These are phyloP conservation scores for Caenorhabditis sinica DNA, from an alignment of 2,888 invertebrate genomes.

Conservation along the genomic window DNA sequence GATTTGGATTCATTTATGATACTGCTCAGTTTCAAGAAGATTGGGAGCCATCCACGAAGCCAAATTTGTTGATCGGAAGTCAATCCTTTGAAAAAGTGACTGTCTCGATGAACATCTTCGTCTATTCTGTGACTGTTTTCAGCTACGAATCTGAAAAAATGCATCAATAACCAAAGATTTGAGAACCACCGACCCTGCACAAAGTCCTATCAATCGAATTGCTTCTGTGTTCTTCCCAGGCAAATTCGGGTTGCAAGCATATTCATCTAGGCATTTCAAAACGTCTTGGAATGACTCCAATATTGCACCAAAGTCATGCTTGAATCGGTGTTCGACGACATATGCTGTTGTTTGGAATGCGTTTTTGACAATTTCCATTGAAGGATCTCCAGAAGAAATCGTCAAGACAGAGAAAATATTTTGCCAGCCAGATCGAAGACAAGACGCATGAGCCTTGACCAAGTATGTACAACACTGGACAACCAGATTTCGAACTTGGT, in stretches of 20 bases:
- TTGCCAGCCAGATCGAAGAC: constrained; percentile 93
- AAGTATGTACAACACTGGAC: constrained; percentile 98
- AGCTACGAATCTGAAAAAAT: constrained; percentile 67
- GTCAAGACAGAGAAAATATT: constrained; percentile 99
- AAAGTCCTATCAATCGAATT: constrained; percentile 94
- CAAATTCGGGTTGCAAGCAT: constrained; percentile 97
- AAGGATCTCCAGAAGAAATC: constrained; percentile 88
- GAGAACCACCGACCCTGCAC: constrained; percentile 95
- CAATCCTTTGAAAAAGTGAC: constrained; percentile 86
- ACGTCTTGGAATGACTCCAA: constrained; percentile 98
- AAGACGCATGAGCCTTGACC: constrained; percentile 86
- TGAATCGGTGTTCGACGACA: constrained; percentile 92
- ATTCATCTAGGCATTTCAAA: constrained; percentile 98
- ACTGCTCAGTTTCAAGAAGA: constrained; percentile 90
- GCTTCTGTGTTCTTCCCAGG: constrained; percentile 99
- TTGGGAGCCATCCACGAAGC: constrained; percentile 99
- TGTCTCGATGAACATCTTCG: constrained; percentile 59
- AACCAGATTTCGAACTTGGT: constrained; percentile 97
- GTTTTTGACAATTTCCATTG: constrained; percentile 91
- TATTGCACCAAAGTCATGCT: constrained; percentile 94
- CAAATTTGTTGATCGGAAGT: constrained; percentile 90
- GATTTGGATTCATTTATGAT: constrained; percentile 91
- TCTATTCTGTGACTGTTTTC: constrained; percentile 67
- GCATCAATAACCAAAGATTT: too few species aligned
- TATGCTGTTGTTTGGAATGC: constrained; percentile 98